phyloP scores from a whole-genome alignment of 2,888 invertebrate species.

The Steromphala cineraria region DNA sequence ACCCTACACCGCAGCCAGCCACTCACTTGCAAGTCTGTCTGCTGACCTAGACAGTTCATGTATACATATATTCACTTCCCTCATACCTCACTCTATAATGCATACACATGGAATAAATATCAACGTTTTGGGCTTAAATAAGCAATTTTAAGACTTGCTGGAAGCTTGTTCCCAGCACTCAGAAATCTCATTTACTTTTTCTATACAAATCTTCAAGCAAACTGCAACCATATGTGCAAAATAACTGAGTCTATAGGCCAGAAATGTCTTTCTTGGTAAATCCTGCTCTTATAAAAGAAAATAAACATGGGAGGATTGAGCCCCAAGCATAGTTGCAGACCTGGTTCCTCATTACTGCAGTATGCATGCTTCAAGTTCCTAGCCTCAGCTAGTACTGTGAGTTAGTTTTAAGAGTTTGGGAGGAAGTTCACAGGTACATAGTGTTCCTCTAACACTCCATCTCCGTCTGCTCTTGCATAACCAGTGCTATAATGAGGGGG shows the following conservation, averaged over 20 bases:
- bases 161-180: background rate
- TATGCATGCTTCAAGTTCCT: background rate
- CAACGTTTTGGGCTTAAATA: background rate
- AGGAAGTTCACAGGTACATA: too few species aligned
- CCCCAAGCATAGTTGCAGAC: background rate
- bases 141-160: constrained; percentile 1
- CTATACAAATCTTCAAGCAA: background rate
- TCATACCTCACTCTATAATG: background rate
- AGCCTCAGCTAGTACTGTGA: too few species aligned
- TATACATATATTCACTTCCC: background rate
- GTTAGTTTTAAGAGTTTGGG: too few species aligned
- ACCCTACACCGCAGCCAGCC: background rate
- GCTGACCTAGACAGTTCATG: background rate
- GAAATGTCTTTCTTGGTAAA: background rate
- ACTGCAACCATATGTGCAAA: background rate
- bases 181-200: constrained; percentile 2
- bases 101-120: background rate
- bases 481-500: background rate
- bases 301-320: background rate
- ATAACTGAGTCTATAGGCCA: background rate
- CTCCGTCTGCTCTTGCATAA: background rate
- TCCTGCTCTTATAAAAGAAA: constrained; percentile 2
- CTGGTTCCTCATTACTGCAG: background rate
- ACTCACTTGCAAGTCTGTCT: background rate
- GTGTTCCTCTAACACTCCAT: too few species aligned